These are phyloP conservation scores for Teleiodes luculella DNA, from an alignment of 2,888 invertebrate species.

Conservation along the genomic window DNA sequence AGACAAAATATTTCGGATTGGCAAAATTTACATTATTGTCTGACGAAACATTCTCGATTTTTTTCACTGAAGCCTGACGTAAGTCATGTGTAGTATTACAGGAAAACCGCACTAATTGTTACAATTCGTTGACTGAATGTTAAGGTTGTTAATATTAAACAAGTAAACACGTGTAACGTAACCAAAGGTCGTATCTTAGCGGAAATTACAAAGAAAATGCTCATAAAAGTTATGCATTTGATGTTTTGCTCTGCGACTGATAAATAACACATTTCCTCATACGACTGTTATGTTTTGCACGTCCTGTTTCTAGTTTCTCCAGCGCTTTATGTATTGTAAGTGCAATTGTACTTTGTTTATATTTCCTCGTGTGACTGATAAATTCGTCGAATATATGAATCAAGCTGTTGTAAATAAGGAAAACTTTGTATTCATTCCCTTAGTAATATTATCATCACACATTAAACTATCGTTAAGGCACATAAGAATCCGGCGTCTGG, in stretches of 20 bases:
- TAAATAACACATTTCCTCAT: constrained; percentile 39
- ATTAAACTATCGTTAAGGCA: constrained; percentile 55
- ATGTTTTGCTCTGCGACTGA: constrained; percentile 38
- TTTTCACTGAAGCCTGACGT: background rate
- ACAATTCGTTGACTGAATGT: background rate
- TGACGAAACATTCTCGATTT: constrained; percentile 48
- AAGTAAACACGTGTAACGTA: constrained; percentile 1
- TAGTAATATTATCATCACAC: constrained; percentile 30
- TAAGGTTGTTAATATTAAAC: background rate
- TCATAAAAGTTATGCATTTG: constrained; percentile 33
- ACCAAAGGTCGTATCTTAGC: constrained; percentile 1
- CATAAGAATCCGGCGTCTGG: constrained; percentile 56
- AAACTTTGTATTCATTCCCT: constrained; percentile 24
- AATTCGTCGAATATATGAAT: constrained; percentile 24
- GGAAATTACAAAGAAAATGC: constrained; percentile 32
- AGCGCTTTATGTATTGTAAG: constrained; percentile 18
- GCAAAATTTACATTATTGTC: constrained; percentile 45
- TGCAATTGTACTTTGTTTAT: constrained; percentile 36
- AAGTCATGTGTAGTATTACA: background rate
- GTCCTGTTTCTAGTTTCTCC: constrained; percentile 47
- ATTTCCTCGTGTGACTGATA: constrained; percentile 43
- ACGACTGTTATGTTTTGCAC: constrained; percentile 35
- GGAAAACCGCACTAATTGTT: constrained; percentile 33
- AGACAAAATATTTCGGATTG: too few relatives aligned
- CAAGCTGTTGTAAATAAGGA: constrained; percentile 30